Base-by-base conservation (phyloP, 2,113 vertebrate genomes). In the Rutilus rutilus region DNA sequence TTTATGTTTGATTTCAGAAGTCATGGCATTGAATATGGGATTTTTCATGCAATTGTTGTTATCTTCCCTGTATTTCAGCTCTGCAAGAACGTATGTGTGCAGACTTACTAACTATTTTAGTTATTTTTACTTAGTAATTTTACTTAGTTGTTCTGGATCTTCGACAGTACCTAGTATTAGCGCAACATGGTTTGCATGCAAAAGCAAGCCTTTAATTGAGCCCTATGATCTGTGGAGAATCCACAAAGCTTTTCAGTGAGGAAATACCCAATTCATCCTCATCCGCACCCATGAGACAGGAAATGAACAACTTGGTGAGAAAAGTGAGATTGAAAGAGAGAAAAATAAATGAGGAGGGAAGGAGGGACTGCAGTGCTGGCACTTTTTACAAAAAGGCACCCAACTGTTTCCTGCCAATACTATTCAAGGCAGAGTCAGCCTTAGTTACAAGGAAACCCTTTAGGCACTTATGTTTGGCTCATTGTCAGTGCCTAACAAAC, bases 391-490 rank as follows among this genome's bases (percentile, higher is more conserved):
- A 45, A 57, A 45, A 73, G 62, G 47, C 80, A 78, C 45, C 73
- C 78, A 69, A 76, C 39, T 52, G n/a, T 77, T 60, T 62, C 25
- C 59, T 74, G 80, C 74, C 74, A 86, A 52, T 62, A 30, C 8
- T 57, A 65, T 83, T 84, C 82, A 77, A 77, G 69, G 75, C 79
- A 19, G 36, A 80, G 42, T 65, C 62, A 50, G 33, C 64, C 36
- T 75, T 77, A 33, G 84, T 84, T 73, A 78, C 45, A 74, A 83
- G 82, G 80, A 87, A 81, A 50, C 12, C 50, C 75, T 67, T 78
- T 67, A 86, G 83, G 50, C 50, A 11, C 19, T 52, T 47, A 59
- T 79, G 21, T 80, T 86, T 84, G 86, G 65, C 79, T 83, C 65
- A 9, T 1, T 78, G 76, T 83, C 74, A 69, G 45, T 75, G 57